Percentiles rank a stretch among this genome's conserved stretches.
These are phyloP conservation scores for Phyllotis vaccarum DNA, from an alignment of 2,797 vertebrate species.

Conservation along the genomic window DNA sequence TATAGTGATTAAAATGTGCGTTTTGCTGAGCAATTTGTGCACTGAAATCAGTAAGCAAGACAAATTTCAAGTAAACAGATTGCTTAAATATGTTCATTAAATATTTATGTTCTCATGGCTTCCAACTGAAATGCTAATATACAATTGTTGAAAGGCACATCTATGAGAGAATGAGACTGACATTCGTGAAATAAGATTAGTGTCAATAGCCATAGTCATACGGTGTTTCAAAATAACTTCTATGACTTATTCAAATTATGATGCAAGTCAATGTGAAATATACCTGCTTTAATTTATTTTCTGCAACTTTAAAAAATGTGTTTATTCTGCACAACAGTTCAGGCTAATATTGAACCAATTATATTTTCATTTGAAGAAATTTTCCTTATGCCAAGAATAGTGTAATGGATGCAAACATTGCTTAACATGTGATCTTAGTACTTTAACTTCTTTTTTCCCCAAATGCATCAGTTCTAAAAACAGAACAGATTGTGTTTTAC, in stretches of 20 bases:
- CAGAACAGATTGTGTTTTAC: not conserved
- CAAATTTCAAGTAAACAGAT: constrained; percentile 59
- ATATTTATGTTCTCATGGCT: constrained; percentile 31
- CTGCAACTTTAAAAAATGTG: not conserved
- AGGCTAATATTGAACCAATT: not conserved
- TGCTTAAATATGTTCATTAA: constrained; percentile 58
- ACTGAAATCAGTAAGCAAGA: constrained; percentile 43
- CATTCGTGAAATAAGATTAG: not conserved
- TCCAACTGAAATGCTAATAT: constrained; percentile 31
- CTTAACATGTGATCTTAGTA: not conserved
- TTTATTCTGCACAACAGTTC: not conserved
- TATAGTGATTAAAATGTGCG: constrained; percentile 53
- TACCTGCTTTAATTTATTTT: not conserved
- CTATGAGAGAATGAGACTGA: constrained; percentile 23
- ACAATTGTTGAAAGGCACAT: not conserved
- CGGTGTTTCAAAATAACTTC: not conserved
- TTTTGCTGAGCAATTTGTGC: constrained; percentile 41
- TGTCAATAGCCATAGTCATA: not conserved
- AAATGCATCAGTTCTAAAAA: not conserved
- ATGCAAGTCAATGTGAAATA: not conserved
- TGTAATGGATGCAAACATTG: not conserved
- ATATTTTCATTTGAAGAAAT: constrained; percentile 5
- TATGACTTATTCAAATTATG: constrained; percentile 2
- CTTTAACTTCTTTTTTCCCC: not conserved
- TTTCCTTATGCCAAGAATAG: not conserved